These are phyloP conservation scores for Agelaius phoeniceus DNA, from an alignment of 2,113 vertebrate species.

Conservation along the genomic window DNA sequence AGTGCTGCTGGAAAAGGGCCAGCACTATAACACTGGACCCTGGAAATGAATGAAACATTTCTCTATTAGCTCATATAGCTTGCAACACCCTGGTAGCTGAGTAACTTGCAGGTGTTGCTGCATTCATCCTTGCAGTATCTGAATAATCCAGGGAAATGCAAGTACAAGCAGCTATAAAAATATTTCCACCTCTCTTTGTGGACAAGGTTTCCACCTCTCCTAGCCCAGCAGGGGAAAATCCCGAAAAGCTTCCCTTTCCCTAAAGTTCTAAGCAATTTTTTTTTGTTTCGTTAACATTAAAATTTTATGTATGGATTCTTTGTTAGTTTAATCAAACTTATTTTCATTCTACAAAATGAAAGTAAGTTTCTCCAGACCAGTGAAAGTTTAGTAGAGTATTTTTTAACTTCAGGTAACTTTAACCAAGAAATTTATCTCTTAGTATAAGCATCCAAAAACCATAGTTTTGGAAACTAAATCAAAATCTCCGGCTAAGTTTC, in stretches of 20 bases:
- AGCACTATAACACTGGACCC: neutral
- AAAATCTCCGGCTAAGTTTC: neutral
- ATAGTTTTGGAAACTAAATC: neutral
- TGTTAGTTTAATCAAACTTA: neutral
- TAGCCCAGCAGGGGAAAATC: neutral
- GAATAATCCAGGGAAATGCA: neutral
- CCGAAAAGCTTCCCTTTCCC: neutral
- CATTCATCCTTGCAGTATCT: neutral
- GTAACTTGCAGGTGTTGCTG: neutral
- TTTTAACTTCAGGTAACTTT: neutral
- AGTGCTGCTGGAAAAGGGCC: conserved; percentile 9
- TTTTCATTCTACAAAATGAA: neutral
- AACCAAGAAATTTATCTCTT: neutral
- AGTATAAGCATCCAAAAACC: neutral
- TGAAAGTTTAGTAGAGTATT: neutral
- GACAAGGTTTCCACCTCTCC: neutral
- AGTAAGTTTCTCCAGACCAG: neutral
- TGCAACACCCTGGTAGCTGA: neutral
- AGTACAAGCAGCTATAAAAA: neutral
- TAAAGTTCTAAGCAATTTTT: neutral
- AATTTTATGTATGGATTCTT: neutral
- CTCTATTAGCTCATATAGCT: conserved; percentile 35
- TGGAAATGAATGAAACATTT: conserved; percentile 37
- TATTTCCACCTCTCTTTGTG: neutral
- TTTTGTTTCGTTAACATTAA: neutral